Base-by-base conservation (phyloP, 2,797 vertebrate genomes). In the Stomatorhinus walkeri region DNA sequence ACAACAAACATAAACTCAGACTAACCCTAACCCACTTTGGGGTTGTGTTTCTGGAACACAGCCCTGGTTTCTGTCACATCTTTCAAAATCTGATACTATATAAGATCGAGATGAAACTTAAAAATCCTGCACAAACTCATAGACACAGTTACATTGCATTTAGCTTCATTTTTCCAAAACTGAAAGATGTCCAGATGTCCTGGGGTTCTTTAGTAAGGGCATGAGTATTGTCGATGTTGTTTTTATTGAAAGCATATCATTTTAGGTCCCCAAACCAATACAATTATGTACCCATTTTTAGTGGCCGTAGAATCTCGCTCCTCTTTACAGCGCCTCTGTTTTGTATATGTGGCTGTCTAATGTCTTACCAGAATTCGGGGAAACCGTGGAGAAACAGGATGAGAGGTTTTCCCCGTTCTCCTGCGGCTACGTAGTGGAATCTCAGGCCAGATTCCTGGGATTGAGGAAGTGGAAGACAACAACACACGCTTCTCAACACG, bases 331-430 rank as follows among this genome's bases (percentile, higher is more conserved):
- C 28, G 1, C 28, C 12, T 79, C 59, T 64, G 59, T 14, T 40
- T 16, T n/a, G 16, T n/a, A 79, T 79, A 16, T 24, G n/a, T 28
- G 46, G 3, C 43, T 48, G 46, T 51, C 4, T 72, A 32, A 85
- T 89, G 87, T 93, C 95, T 92, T 97, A 99, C 98, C 98, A 99
- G 97, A 99, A 99, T 94, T 99, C 98, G 49, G 98, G 98, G 94
- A 99, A 99, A 92, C 98, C 98, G 28, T 99, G 98, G 90, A 99
- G 94, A 91, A 99, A 97, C 90, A 99, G 93, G 98, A 99, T 98
- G 90, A 99, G 97, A 1, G 98, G 98, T 94, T 98, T 99, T 76
- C 98, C 98, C 93, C 98, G 94, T 92, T 99, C 98, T 91, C 98
- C 98, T 0, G 98, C 97, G 89, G 98, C 98, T 61, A 99, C 98